Evolutionary conservation across 2,888 invertebrate species (phyloP).

Genomic region (Lasius fuliginosus): DNA sequence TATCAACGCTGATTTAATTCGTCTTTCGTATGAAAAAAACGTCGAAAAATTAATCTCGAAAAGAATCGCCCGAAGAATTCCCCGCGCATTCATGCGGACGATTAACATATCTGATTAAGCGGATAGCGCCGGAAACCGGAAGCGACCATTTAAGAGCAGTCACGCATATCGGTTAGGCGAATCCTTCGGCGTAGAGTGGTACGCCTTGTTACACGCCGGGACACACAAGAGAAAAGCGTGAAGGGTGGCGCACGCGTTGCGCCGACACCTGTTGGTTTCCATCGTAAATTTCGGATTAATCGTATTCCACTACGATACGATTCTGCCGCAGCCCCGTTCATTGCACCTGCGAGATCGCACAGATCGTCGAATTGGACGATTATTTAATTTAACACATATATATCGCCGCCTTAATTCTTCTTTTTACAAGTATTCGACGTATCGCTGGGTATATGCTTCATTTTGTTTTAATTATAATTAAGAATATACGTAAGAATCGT

Average conservation of each 20-base stretch:
- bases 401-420: not conserved
- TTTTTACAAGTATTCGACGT: not conserved
- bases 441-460: not conserved
- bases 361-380: conserved; percentile 29
- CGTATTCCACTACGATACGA: conserved; percentile 61
- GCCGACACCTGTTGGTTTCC: conserved; percentile 81
- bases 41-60: conserved; percentile 5
- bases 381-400: conserved; percentile 21
- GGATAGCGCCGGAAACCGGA: conserved; percentile 77
- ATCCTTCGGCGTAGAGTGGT: conserved; percentile 80
- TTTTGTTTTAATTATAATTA: not conserved
- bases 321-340: conserved; percentile 42
- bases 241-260: conserved; percentile 72
- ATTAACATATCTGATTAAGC: conserved; percentile 75
- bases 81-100: conserved; percentile 35
- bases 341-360: conserved; percentile 50
- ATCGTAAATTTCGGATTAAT: conserved; percentile 82
- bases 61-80: conserved; percentile 40
- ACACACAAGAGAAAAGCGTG: conserved; percentile 70
- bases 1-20: not conserved
- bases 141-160: conserved; percentile 81
- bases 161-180: conserved; percentile 79
- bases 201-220: conserved; percentile 81
- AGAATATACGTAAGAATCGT: not conserved
- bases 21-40: not conserved